Evolutionary conservation across 2,797 vertebrate genomes (phyloP).

Genomic region (Neoniphon sammara): DNA sequence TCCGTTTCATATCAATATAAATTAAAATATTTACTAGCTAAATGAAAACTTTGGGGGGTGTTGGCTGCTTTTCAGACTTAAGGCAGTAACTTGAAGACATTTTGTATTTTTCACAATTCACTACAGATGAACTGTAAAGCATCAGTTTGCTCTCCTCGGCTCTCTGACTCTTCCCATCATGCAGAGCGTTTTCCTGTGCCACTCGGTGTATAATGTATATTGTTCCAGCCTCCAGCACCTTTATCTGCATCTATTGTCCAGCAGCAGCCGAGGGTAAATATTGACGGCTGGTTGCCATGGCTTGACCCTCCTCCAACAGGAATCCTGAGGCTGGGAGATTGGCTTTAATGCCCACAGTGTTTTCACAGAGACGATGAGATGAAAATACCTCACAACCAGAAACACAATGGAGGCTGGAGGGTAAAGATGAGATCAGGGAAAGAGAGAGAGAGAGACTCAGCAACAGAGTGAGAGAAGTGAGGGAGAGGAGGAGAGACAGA

Average conservation of each 20-base stretch:
- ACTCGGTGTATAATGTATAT: slow-evolving; percentile 7
- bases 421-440: background rate
- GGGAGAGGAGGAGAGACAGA: background rate
- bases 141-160: background rate
- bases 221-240: slow-evolving; percentile 11
- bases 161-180: background rate
- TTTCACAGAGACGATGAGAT: slow-evolving; percentile 17
- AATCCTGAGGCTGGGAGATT: slow-evolving; percentile 6
- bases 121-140: no score
- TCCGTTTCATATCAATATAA: no score
- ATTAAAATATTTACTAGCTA: no score
- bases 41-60: no score
- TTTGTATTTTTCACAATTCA: no score
- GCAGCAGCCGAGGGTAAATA: slow-evolving; percentile 19
- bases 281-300: slow-evolving; percentile 29
- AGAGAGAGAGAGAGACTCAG: background rate
- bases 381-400: background rate
- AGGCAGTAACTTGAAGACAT: no score
- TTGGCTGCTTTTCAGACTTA: no score
- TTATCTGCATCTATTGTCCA: slow-evolving; percentile 2
- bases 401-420: slow-evolving; percentile 4
- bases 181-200: slow-evolving; percentile 7
- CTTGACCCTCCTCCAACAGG: background rate
- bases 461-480: background rate
- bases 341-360: slow-evolving; percentile 1